A percentile compares a stretch with the other conserved stretches of the same genome.
Conservation (phyloP, 2,888 invertebrate genomes). For the Atrina japonica region DNA sequence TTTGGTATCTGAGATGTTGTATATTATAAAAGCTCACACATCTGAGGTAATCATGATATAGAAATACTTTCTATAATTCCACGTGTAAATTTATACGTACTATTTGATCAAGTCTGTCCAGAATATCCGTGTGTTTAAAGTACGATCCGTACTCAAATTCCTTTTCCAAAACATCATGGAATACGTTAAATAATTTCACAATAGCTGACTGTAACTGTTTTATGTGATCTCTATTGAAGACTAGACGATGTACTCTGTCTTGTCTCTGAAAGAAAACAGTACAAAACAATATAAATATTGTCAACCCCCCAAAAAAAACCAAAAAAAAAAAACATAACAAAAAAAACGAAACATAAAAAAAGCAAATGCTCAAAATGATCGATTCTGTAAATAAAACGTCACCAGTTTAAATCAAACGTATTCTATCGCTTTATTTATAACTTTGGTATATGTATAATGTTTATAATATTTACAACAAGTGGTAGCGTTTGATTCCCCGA, state of each 20-base stretch:
- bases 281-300: not conserved
- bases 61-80: not conserved
- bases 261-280: conserved; percentile 51
- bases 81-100: conserved; percentile 42
- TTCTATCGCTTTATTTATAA: not conserved
- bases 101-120: conserved; percentile 53
- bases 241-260: conserved; percentile 54
- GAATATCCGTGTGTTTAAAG: conserved; percentile 57
- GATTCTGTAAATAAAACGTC: too few relatives aligned
- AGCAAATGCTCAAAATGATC: too few relatives aligned
- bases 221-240: conserved; percentile 60
- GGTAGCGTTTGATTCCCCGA: too few relatives aligned
- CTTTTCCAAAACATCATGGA: conserved; percentile 53
- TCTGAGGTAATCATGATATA: not conserved
- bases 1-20: too few relatives aligned
- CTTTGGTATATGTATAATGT: not conserved
- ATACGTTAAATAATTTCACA: conserved; percentile 54
- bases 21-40: not conserved
- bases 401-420: too few relatives aligned
- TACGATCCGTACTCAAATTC: conserved; percentile 57
- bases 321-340: too few relatives aligned
- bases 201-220: conserved; percentile 56
- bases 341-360: too few relatives aligned
- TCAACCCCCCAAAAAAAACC: too few relatives aligned
- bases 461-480: conserved; percentile 2